A percentile compares a stretch with the other conserved stretches of the same genome.
Conservation (phyloP, 2,888 invertebrate species). For the Zaprionus lineosus region DNA sequence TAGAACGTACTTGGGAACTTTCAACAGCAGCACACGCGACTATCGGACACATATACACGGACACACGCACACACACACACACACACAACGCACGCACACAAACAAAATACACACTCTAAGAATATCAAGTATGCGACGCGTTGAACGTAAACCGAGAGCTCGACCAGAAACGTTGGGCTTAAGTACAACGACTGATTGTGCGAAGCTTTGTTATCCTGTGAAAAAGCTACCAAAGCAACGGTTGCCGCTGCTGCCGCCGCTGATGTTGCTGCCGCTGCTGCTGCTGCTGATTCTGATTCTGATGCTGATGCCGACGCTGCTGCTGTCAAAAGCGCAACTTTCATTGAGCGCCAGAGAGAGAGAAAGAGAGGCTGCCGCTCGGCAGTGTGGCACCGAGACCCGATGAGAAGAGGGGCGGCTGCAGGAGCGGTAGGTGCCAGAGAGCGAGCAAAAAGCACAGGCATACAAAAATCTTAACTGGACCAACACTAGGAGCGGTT, state of each 20-base stretch:
- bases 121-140: constrained; percentile 44
- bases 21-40: constrained; percentile 25
- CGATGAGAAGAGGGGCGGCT: constrained; percentile 2
- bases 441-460: constrained; percentile 16
- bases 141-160: constrained; percentile 22
- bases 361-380: constrained; percentile 10
- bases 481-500: constrained; percentile 26
- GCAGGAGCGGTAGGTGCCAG: constrained; percentile 7
- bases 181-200: constrained; percentile 76
- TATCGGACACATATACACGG: constrained; percentile 17
- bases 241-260: not conserved
- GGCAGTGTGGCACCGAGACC: constrained; percentile 1
- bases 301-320: constrained; percentile 24
- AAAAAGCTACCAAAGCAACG: constrained; percentile 48
- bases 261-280: not conserved
- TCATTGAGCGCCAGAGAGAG: constrained; percentile 20
- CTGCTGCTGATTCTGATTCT: constrained; percentile 6
- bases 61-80: constrained; percentile 4
- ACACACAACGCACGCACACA: constrained; percentile 3
- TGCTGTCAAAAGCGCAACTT: constrained; percentile 50
- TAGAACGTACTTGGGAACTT: constrained; percentile 28
- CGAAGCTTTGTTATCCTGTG: constrained; percentile 75
- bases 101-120: constrained; percentile 6
- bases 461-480: too few relatives aligned
- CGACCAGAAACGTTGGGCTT: constrained; percentile 67